phyloP scores from a whole-genome alignment of 2,888 invertebrate genomes.

The Latrodectus hesperus region DNA sequence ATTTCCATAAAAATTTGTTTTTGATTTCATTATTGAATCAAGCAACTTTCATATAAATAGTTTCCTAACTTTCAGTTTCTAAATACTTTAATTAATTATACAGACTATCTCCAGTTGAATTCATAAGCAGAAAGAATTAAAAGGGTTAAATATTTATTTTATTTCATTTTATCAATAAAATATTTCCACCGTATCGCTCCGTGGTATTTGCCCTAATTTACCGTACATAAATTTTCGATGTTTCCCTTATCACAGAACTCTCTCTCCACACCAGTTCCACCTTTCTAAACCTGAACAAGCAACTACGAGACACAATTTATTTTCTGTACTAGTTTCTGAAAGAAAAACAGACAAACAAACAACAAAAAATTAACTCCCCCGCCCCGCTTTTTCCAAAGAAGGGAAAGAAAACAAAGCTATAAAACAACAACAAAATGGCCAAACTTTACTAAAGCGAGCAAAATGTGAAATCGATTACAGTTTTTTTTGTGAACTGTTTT shows the following conservation, averaged over 20 bases:
- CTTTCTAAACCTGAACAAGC: conserved; percentile 5
- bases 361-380: conserved; percentile 2
- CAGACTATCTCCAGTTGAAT: too few species aligned
- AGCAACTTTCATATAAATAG: too few species aligned
- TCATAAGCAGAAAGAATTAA: too few species aligned
- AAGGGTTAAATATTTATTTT: too few species aligned
- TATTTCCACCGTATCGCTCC: conserved; percentile 5
- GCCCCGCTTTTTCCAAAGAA: conserved; percentile 10
- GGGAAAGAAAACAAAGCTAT: conserved; percentile 13
- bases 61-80: too few species aligned
- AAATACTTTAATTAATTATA: too few species aligned
- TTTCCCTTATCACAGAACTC: conserved; percentile 21
- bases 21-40: too few species aligned
- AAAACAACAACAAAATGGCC: conserved; percentile 4
- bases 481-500: conserved; percentile 11
- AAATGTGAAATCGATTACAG: conserved; percentile 46
- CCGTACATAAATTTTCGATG: conserved; percentile 29
- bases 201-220: conserved; percentile 27
- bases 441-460: conserved; percentile 38
- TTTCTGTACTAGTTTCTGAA: conserved; percentile 9
- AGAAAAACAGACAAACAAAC: conserved; percentile 5
- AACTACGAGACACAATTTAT: conserved; percentile 32
- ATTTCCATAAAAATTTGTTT: too few species aligned
- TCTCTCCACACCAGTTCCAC: conserved; percentile 19
- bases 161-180: neutral